Base-by-base conservation (phyloP, 2,113 vertebrate species). In the Ploceus nigricollis region DNA sequence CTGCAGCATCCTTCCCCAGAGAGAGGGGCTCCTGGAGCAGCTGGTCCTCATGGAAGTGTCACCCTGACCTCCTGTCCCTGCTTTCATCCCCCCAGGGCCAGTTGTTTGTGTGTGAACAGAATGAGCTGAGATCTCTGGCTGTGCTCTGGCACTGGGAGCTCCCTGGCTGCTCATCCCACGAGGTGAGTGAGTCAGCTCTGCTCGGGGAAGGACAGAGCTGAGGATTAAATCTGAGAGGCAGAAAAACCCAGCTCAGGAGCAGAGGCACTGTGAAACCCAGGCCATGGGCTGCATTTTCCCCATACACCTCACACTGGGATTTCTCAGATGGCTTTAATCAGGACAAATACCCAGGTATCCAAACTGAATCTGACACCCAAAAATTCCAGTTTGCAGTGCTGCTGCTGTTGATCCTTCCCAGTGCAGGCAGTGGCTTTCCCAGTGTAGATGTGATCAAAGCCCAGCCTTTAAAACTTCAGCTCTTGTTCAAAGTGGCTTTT, bases 31-130 rank as follows among this genome's bases (percentile, higher is more conserved):
- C 72, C 15, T 70, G 89, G 80, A 51, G 7, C 3, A 3, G 33
- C 69, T 17, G 7, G 28, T 42, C 64, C 78, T 28, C 9, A 0
- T 20, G 78, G 91, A 24, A 72, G 17, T 6, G 3, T 4, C 51
- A 4, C 14, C 73, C 44, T 7, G 25, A 1, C 6, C 40, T 13
- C 56, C 54, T 11, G 22, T 2, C 6, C 80, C 14, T 30, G 20
- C 24, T 3, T 3, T 14, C 48, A 3, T 5, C 82, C 72, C 7
- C 77, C 65, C 0, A 1, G 31, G 31, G 48, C 27, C 63, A 1
- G 1, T 2, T 5, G 47, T 13, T 10, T 0, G 1, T 21, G 3
- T 31, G 7, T 15, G 17, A 37, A 1, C 0, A 19, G 65, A n/a
- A 8, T 0, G 2, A 75, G 87, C 57, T 79, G 20, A 3, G 18